Base-by-base conservation (phyloP, 2,113 vertebrate genomes). In the Meriones unguiculatus region DNA sequence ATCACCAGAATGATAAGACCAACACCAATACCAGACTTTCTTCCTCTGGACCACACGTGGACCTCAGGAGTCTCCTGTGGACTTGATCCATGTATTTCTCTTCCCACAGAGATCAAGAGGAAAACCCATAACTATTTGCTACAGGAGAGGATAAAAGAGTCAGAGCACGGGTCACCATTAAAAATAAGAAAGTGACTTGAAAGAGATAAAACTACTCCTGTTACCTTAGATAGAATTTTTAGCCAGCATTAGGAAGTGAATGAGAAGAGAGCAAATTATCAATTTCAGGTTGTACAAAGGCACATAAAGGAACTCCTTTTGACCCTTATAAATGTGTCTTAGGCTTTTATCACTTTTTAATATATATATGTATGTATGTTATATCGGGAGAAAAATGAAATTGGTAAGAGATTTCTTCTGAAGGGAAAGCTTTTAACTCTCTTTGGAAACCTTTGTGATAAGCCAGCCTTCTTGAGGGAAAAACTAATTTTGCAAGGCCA, bases 61-160 rank as follows among this genome's bases (percentile, higher is more conserved):
- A 62, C 28, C 35, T 87, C 84, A 65, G 67, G 62, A 90, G n/a
- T 87, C 65, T 88, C 95, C 80, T 59, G 52, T 62, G 54, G 54
- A 80, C 38, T 80, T 46, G 17, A 0, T 75, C 24, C 28, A 35
- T 84, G 54, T 52, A 85, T 89, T 95, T 94, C 41, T 89, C 54
- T 77, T 88, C 41, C 91, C 89, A 84, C 73, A 96, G 91, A 97
- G 89, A 96, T 94, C 59, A 97, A 97, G 91, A 91, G 86, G 82
- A 95, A 95, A 91, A 6, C 11, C 46, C 28, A 32, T 93, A 95
- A 65, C 92, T 93, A 85, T 93, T 95, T 93, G 30, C 92, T 72
- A n/a, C 62, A 72, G 78, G 78, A 65, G 85, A 89, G n/a, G 69
- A 89, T 91, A 62, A 92, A 94, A 62, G 81, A 90, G 84, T 22